These are phyloP conservation scores for Drosophila arawakana DNA, from an alignment of 1,140 invertebrate species.

Conservation along the genomic window DNA sequence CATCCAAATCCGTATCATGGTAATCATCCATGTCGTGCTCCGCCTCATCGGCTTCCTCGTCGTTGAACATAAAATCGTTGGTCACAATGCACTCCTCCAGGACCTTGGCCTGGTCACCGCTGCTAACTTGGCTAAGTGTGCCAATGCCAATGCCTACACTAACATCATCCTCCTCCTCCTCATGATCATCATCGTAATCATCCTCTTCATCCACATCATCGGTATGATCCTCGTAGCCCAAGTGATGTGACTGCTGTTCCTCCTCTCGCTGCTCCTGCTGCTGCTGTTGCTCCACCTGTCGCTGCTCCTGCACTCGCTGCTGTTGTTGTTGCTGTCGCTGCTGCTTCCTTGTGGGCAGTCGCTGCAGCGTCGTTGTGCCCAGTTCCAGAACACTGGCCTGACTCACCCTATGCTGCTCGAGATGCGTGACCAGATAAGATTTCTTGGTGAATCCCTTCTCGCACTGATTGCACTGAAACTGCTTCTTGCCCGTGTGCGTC, in stretches of 20 bases:
- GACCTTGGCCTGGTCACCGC: slow-evolving; percentile 57
- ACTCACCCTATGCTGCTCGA: slow-evolving; percentile 63
- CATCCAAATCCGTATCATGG: slow-evolving; percentile 47
- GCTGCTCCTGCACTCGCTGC: not conserved
- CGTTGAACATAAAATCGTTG: slow-evolving; percentile 74
- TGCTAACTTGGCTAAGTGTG: slow-evolving; percentile 34
- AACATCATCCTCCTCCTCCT: slow-evolving; percentile 30
- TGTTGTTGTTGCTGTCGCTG: slow-evolving; percentile 1
- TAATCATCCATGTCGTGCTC: slow-evolving; percentile 41
- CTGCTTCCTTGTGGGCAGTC: slow-evolving; percentile 35
- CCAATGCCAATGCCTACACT: slow-evolving; percentile 23
- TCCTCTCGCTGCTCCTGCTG: not conserved
- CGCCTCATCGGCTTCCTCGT: slow-evolving; percentile 39
- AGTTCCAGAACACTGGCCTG: not conserved
- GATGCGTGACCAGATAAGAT: slow-evolving; percentile 70
- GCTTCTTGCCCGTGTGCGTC: slow-evolving; percentile 88
- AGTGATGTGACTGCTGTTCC: slow-evolving; percentile 12
- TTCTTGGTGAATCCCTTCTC: slow-evolving; percentile 83
- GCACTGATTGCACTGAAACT: slow-evolving; percentile 85
- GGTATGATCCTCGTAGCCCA: not conserved
- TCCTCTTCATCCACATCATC: slow-evolving; percentile 17
- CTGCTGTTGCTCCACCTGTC: not conserved
- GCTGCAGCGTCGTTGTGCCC: not conserved
- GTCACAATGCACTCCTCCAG: slow-evolving; percentile 75
- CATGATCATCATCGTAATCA: slow-evolving; percentile 27